Conservation (phyloP, 2,797 vertebrate genomes). For the Otolemur crassicaudatus region DNA sequence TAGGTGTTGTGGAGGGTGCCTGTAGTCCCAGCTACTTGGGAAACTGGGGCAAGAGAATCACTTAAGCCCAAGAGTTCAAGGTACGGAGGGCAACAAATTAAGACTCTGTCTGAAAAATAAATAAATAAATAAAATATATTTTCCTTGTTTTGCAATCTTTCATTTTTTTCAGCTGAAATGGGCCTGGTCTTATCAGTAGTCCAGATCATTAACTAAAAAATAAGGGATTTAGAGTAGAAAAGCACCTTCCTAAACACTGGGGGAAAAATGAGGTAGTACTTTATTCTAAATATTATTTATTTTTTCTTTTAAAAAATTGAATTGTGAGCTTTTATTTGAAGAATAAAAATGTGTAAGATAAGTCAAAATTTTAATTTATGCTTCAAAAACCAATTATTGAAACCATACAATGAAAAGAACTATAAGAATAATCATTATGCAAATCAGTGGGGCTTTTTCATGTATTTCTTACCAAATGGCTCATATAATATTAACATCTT, state of each 20-base stretch:
- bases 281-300: background rate
- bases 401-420: background rate
- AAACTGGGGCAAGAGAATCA: too few species aligned
- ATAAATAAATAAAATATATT: background rate
- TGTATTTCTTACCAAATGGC: background rate
- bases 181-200: background rate
- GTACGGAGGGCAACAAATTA: too few species aligned
- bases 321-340: background rate
- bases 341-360: background rate
- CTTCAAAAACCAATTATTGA: background rate
- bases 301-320: background rate
- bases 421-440: background rate
- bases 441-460: background rate
- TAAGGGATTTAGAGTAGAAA: background rate
- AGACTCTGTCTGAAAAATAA: too few species aligned
- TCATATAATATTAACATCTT: background rate
- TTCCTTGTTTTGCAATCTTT: background rate
- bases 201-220: constrained; percentile 18
- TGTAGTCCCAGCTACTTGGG: too few species aligned
- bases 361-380: background rate
- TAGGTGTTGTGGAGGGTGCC: too few species aligned
- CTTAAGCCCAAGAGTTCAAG: too few species aligned
- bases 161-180: constrained; percentile 5
- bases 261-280: background rate
- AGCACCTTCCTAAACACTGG: background rate